Evolutionary conservation across 2,797 vertebrate genomes (phyloP), one percentile per base, ranked within the genome.

Genomic region (Labeo calbasu): DNA sequence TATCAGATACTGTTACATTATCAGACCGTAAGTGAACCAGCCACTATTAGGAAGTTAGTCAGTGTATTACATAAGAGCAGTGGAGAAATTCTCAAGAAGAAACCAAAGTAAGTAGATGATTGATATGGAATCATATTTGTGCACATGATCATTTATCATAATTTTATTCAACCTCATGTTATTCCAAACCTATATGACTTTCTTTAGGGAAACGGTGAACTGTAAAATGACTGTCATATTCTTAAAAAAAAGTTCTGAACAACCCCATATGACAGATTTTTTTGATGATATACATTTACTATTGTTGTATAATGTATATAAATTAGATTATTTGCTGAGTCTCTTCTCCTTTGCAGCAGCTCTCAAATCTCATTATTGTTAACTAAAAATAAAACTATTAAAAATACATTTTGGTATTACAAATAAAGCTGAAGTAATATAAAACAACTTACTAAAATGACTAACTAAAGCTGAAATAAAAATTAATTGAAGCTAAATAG

Each of bases 71-170:
- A 97, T 91, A 99, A 99, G 93, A 99, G 95, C 92, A 98, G 96
- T 12, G 98, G 97, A 0, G 98, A 99, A 92, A 96, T 99, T 83
- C 95, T 96, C 65, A 98, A 99, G 95, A 99, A 98, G 93, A 99
- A 97, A 88, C 98, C 98, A 40, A 99, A 99, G 98, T 99, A 91
- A 98, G 98, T 94, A 21, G 4, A 46, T 40, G 50, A 28, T n/a
- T 28, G 2, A 78, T 28, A 28, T 28, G 6, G 25, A 57, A 46
- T 46, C 63, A 59, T 68, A 36, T 3, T 32, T 69, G 3, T 51
- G 65, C 25, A 53, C 28, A 32, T 65, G 61, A 32, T 65, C 0
- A 65, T 32, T 32, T 9, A 65, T 17, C 28, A 17, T 17, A 2
- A 65, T 15, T 28, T 9, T 65, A 65, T 17, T 32, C 14, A 65